Base-by-base conservation (phyloP, 2,797 vertebrate species). In the Phoxinus dragarum region DNA sequence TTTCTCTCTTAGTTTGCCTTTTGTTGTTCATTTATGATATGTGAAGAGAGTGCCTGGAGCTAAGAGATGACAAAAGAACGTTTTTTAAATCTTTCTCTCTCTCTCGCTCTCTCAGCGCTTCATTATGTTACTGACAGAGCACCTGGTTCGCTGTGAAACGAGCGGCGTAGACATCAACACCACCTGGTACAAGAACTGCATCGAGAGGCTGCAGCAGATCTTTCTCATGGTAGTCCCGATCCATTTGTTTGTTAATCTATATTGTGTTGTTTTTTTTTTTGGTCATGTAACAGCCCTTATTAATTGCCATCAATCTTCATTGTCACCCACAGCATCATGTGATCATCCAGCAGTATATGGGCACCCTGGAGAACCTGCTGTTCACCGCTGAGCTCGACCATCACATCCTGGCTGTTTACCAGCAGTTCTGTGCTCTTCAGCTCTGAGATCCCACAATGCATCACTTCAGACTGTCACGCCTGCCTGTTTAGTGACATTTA, bases 271-370 rank as follows among this genome's bases (percentile, higher is more conserved):
- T 8, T 47, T 19, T 67, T 4, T 79, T 8, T 52, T n/a, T 74
- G 16, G 42, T 74, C 4, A 2, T 54, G 14, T 38, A 44, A 27
- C 34, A 7, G 8, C 47, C 2, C 31, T 14, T 40, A 67, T 44
- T 21, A 31, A 44, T 74, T 34, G 5, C 2, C 36, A 64, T 17
- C 14, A 19, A 38, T 69, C 74, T 9, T 82, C 23, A 85, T 49
- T 89, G 84, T 23, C 86, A 69, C 81, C 89, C 47, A 5, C 91
- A 99, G 98, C 98, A 99, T 91, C 97, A 99, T 84, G 96, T 96
- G 86, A 99, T 96, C 91, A 99, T 99, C 94, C 98, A 99, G 93
- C 98, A 99, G 93, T 99, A 99, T 93, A 97, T 99, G 97, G 97
- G 97, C 84, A 99, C 98, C 6, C 94, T 99, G 92, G 98, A 99